Evolutionary conservation across 1,140 invertebrate species (phyloP).

Genomic region (Bacillus rossius): DNA sequence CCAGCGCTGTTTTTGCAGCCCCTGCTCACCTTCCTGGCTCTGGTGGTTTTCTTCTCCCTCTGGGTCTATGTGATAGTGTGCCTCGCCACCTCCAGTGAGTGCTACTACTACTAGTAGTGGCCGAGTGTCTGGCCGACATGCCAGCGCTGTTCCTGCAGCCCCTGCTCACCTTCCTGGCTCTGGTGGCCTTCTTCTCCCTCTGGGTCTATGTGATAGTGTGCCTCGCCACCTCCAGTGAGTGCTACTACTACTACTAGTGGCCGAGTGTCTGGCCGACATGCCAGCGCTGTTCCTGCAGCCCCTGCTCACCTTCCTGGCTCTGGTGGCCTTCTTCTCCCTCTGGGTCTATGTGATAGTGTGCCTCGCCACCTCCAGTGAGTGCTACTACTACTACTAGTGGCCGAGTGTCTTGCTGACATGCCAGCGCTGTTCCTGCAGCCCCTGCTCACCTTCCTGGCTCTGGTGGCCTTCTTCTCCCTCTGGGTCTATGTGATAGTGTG

Average conservation of each 20-base stretch:
- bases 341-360: conserved; percentile 76
- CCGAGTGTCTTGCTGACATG: too few species aligned
- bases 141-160: conserved; percentile 86
- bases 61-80: conserved; percentile 76
- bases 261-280: too few species aligned
- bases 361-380: conserved; percentile 65
- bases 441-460: conserved; percentile 72
- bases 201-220: conserved; percentile 76
- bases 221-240: conserved; percentile 65
- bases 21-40: conserved; percentile 72
- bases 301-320: conserved; percentile 72
- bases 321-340: conserved; percentile 74
- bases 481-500: conserved; percentile 76
- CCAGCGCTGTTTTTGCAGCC: conserved; percentile 86
- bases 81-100: conserved; percentile 65
- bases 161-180: conserved; percentile 72
- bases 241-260: too few species aligned
- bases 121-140: too few species aligned
- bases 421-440: conserved; percentile 86
- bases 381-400: too few species aligned
- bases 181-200: conserved; percentile 74
- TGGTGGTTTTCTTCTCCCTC: conserved; percentile 74
- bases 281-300: conserved; percentile 86
- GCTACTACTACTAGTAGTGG: too few species aligned
- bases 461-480: conserved; percentile 74